phyloP scores from a whole-genome alignment of 2,797 vertebrate genomes.

The Zenarchopterus dispar region DNA sequence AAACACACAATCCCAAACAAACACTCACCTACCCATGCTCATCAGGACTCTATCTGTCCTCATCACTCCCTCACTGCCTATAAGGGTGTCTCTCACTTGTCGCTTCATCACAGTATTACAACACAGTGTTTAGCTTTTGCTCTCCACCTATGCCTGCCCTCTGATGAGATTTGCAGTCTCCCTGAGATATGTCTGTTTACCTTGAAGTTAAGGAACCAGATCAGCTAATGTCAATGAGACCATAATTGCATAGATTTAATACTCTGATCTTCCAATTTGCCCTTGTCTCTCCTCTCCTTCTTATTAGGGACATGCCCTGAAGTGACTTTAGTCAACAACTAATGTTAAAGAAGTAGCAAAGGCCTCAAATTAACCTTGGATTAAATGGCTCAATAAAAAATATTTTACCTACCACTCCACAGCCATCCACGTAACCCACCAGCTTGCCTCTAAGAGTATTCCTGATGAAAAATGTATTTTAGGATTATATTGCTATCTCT shows the following conservation, averaged over 20 bases:
- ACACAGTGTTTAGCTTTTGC: conserved; percentile 16
- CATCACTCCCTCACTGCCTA: conserved; percentile 36
- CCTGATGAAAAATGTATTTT: too few relatives aligned
- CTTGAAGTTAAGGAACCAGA: conserved; percentile 53
- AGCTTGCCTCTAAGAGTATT: conserved; percentile 1
- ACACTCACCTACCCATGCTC: conserved; percentile 43
- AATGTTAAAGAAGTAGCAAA: conserved; percentile 72
- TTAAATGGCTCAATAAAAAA: conserved; percentile 72
- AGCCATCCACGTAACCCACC: conserved; percentile 33
- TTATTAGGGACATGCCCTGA: conserved; percentile 47
- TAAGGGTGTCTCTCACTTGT: conserved; percentile 43
- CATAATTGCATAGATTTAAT: conserved; percentile 54
- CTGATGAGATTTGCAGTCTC: conserved; percentile 54
- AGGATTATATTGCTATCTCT: too few relatives aligned
- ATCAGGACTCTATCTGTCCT: conserved; percentile 44
- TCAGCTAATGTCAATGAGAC: conserved; percentile 49
- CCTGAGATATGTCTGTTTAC: conserved; percentile 50
- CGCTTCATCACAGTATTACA: conserved; percentile 45
- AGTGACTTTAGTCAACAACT: conserved; percentile 61
- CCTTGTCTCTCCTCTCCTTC: conserved; percentile 54
- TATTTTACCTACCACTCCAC: conserved; percentile 54
- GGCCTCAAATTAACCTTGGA: conserved; percentile 69
- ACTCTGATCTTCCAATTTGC: conserved; percentile 39
- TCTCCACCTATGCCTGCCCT: conserved; percentile 46
- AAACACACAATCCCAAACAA: conserved; percentile 41